phyloP scores from a whole-genome alignment of 2,888 invertebrate genomes.

The Oxystoma pomonae region DNA sequence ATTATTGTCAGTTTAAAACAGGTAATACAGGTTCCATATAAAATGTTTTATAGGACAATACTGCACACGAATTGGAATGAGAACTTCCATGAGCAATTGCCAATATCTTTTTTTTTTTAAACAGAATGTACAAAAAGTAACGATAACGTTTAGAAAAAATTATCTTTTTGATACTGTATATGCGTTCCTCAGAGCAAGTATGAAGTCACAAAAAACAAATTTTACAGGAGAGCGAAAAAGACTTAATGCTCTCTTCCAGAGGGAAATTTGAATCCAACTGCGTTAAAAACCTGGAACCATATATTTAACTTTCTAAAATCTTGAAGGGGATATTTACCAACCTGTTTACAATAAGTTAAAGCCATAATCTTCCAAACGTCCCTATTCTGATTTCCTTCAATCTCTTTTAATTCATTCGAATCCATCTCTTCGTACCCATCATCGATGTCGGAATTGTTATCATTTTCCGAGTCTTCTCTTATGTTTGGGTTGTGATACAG shows the following conservation, averaged over 20 bases:
- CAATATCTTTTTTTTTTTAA: too few species aligned
- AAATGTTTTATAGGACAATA: too few species aligned
- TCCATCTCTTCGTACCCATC: slow-evolving; percentile 28
- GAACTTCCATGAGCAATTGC: too few species aligned
- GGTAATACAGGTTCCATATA: too few species aligned
- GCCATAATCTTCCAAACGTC: slow-evolving; percentile 76
- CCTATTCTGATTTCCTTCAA: slow-evolving; percentile 79
- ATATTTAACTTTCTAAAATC: neutral
- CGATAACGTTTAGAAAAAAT: too few species aligned
- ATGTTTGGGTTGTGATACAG: slow-evolving; percentile 83
- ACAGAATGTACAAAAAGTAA: too few species aligned
- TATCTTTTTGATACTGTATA: too few species aligned
- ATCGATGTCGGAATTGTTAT: slow-evolving; percentile 37
- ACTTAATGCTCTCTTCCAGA: neutral
- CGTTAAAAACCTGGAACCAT: neutral
- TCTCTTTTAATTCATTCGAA: slow-evolving; percentile 36
- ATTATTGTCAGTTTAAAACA: too few species aligned
- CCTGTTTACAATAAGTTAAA: slow-evolving; percentile 50
- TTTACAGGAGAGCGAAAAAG: too few species aligned
- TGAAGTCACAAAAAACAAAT: neutral
- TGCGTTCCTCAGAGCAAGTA: too few species aligned
- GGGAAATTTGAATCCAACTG: neutral
- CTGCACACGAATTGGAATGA: too few species aligned
- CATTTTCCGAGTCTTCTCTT: slow-evolving; percentile 45
- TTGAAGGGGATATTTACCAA: slow-evolving; percentile 24